Evolutionary conservation across 2,113 vertebrate species (phyloP), one percentile per base, ranked within the genome.

Genomic region (Ictalurus furcatus): DNA sequence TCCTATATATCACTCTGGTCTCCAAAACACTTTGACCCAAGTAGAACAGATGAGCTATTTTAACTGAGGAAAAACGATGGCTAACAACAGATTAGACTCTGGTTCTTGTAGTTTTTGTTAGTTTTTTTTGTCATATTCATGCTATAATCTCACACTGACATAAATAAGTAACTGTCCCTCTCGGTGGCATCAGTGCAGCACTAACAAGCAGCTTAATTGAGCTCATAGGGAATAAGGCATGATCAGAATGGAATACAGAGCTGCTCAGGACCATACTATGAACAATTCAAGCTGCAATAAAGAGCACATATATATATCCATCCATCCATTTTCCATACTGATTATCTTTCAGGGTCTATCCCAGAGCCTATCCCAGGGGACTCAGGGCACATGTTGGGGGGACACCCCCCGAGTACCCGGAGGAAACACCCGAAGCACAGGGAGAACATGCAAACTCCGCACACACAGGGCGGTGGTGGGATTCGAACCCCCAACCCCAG

Each of bases 1-100:
- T 63, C 1, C 17, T 89, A 85, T 89, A 89, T 88, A 89, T 92
- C 89, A 88, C 61, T 88, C 30, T 28, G 85, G 80, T 61, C 37
- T 79, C 78, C 79, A 67, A 83, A 82, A 48, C 83, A 73, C 30
- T 87, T 85, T 84, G 84, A 5, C 84, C 61, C 58, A 16, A 63
- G 71, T 88, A 71, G 74, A 91, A 84, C 21, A 87, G 71, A 85
- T 63, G 54, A 71, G 74, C 25, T 61, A 25, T 85, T 81, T 69
- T 40, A 25, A 54, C 37, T 76, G 6, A 34, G 30, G 19, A 52
- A 84, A 80, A 54, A 19, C 19, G 48, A 61, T 28, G 37, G 61
- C 30, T 56, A 9, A 40, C 67, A 88, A 65, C 56, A 85, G 37
- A 58, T 48, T 48, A 12, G 73, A 87, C 7, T 40, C 88, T 80